A percentile compares a stretch with the other conserved stretches of the same genome.
These are phyloP conservation scores for Atherinosoma microstoma DNA, from an alignment of 2,797 vertebrate species.

Conservation along the genomic window DNA sequence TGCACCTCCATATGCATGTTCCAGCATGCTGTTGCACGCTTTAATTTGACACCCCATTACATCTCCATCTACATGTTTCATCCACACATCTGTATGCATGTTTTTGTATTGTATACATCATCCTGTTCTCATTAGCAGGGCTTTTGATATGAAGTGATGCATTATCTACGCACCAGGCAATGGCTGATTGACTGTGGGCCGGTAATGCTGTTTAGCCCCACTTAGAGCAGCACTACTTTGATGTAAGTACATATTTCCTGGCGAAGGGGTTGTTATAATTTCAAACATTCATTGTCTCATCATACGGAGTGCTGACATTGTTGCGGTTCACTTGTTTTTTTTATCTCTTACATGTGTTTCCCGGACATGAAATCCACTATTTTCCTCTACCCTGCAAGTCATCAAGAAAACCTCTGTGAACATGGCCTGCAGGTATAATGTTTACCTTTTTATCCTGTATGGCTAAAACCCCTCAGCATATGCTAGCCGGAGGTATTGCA, in stretches of 20 bases:
- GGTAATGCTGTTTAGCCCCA: conserved; percentile 77
- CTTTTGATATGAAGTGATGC: conserved; percentile 84
- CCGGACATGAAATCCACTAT: conserved; percentile 65
- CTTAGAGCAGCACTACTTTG: conserved; percentile 74
- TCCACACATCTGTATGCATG: conserved; percentile 68
- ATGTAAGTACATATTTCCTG: conserved; percentile 84
- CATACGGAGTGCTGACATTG: conserved; percentile 74
- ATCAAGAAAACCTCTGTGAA: conserved; percentile 59
- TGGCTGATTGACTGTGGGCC: conserved; percentile 77
- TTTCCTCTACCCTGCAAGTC: conserved; percentile 60
- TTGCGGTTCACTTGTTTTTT: conserved; percentile 70
- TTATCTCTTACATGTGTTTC: conserved; percentile 76
- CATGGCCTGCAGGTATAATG: conserved; percentile 63
- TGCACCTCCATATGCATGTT: conserved; percentile 38
- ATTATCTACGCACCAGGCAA: conserved; percentile 73
- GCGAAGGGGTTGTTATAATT: conserved; percentile 77
- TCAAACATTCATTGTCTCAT: conserved; percentile 78
- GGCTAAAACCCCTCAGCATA: conserved; percentile 47
- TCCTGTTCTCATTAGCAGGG: conserved; percentile 80
- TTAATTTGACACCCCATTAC: conserved; percentile 74
- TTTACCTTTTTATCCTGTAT: conserved; percentile 51
- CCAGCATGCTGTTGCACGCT: conserved; percentile 35
- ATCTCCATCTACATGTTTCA: conserved; percentile 67
- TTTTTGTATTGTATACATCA: conserved; percentile 71
- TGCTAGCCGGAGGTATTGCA: conserved; percentile 48